Base-by-base conservation (phyloP, 2,113 vertebrate genomes). In the Chamaea fasciata region DNA sequence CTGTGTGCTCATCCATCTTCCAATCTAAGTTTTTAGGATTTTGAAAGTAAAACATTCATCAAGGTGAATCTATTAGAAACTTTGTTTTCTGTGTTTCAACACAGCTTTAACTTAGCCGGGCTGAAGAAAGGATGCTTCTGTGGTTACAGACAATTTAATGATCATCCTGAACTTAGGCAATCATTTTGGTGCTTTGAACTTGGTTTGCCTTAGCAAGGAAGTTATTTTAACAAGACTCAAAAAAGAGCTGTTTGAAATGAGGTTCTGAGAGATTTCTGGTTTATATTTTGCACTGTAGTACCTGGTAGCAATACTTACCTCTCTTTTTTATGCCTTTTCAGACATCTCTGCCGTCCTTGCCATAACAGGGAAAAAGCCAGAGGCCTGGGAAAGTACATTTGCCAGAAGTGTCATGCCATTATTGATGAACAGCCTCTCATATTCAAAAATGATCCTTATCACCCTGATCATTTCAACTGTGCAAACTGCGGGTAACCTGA, bases 381-480 rank as follows among this genome's bases (percentile, higher is more conserved):
- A 41, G 99, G 99, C 64, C 98, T 99, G 31, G 99, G 99, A 50
- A 99, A 99, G 91, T 99, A 99, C 96, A 98, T 99, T 97, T 99
- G 99, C 92, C 99, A 99, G 98, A 99, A 99, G 96, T 99, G 99
- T 81, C 99, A 99, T 15, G 99, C 99, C 87, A 99, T 99, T 92
- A 99, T 99, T 41, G 99, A 99, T 0, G 99, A 99, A 86, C 98
- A 98, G 71, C 99, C 99, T 3, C 98, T 99, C 75, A 98, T 99
- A 69, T 99, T 99, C 97, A 99, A 99, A 98, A 99, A 99, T 3
- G 99, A 99, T 96, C 99, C 99, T 11, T 99, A 99, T 94, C 99
- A 99, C 85, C 99, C 99, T 2, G 99, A 99, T 97, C 99, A 99
- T 95, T 99, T 99, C 98, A 99, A 98, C 98, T 99, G 99, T 96